Percentiles rank a stretch among this genome's conserved stretches.
phyloP scores from a whole-genome alignment of 2,113 vertebrate species.

The Labeo rohita region DNA sequence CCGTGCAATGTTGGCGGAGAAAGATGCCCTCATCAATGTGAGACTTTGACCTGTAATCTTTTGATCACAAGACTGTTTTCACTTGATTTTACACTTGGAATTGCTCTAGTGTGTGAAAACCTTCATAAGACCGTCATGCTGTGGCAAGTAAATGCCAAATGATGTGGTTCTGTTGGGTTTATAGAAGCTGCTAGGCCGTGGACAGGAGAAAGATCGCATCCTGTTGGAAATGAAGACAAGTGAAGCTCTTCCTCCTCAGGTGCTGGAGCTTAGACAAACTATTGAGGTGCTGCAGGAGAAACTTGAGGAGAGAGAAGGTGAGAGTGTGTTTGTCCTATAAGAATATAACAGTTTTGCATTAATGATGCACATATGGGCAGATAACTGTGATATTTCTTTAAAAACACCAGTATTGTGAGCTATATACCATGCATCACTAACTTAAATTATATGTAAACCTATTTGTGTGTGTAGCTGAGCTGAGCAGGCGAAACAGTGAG shows the following conservation, averaged over 20 bases:
- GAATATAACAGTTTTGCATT: neutral
- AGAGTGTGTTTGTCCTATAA: conserved; percentile 25
- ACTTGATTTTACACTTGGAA: neutral
- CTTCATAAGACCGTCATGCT: neutral
- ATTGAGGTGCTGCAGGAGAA: conserved; percentile 77
- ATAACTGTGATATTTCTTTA: neutral
- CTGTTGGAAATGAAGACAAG: conserved; percentile 64
- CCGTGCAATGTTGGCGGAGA: conserved; percentile 69
- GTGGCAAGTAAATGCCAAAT: neutral
- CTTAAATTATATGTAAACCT: neutral
- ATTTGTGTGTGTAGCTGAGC: conserved; percentile 63
- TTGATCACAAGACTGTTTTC: neutral
- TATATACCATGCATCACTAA: neutral
- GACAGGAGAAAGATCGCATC: conserved; percentile 71
- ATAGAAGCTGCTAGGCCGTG: conserved; percentile 76
- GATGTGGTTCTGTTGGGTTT: conserved; percentile 27
- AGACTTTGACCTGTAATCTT: conserved; percentile 44
- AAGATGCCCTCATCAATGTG: conserved; percentile 77
- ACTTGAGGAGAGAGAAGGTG: conserved; percentile 75
- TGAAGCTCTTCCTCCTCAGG: conserved; percentile 60
- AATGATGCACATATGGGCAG: neutral
- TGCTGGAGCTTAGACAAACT: conserved; percentile 77
- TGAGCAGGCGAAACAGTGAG: conserved; percentile 68
- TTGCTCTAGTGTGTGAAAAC: neutral
- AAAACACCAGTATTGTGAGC: neutral